Percentiles rank a stretch among this genome's conserved stretches.
phyloP scores from a whole-genome alignment of 1,140 invertebrate genomes.

The Holotrichia oblita region DNA sequence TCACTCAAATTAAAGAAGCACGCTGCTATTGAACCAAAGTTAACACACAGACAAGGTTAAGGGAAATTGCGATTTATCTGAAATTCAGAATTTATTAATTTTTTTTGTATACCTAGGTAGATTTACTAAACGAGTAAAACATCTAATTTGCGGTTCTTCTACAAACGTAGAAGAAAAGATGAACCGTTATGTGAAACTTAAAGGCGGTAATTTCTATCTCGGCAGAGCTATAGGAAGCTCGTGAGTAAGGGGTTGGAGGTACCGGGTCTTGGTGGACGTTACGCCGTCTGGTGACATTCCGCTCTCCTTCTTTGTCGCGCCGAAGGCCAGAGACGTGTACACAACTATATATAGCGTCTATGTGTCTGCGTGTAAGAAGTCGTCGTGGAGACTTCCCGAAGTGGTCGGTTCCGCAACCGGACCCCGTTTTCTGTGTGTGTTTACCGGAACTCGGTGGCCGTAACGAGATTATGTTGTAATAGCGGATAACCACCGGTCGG shows the following conservation, averaged over 20 bases:
- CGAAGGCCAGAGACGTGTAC: background rate
- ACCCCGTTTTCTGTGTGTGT: constrained; percentile 31
- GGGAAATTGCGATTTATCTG: background rate
- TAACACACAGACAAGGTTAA: no score
- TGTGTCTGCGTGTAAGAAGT: constrained; percentile 23
- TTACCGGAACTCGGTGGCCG: constrained; percentile 54
- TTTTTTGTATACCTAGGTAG: background rate
- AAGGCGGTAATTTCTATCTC: background rate
- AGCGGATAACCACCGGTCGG: constrained; percentile 56
- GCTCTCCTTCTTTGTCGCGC: constrained; percentile 17
- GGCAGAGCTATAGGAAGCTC: background rate
- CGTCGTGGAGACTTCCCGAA: constrained; percentile 34
- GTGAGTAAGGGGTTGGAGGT: constrained; percentile 11
- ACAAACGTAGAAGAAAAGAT: background rate
- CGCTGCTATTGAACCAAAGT: no score
- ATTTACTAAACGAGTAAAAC: background rate
- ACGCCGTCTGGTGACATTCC: background rate
- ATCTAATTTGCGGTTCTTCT: background rate
- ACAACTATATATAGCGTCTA: background rate
- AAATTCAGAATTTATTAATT: background rate
- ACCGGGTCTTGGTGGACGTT: background rate
- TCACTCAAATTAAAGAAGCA: no score
- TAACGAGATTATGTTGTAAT: constrained; percentile 57
- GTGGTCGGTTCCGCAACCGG: constrained; percentile 28
- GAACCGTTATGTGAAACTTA: background rate